Evolutionary conservation across 2,797 vertebrate genomes (phyloP).

Genomic region (Sandelia bainsii): DNA sequence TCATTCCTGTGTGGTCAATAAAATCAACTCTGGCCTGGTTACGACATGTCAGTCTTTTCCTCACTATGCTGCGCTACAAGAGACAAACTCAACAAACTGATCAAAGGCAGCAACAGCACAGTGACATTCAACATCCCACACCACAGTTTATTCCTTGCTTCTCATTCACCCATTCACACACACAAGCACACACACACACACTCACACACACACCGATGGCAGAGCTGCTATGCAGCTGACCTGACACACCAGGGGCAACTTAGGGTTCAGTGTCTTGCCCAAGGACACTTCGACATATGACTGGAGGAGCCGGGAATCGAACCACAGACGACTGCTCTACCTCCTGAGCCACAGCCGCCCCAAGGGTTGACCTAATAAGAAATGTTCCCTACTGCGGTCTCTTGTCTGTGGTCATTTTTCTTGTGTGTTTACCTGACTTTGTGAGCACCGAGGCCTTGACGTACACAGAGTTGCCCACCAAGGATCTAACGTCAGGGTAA

Average conservation of each 20-base stretch:
- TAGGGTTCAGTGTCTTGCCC: too few species aligned
- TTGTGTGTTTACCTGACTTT: constrained; percentile 68
- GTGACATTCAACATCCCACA: neutral
- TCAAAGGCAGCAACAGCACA: neutral
- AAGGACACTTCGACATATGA: too few species aligned
- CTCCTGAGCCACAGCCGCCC: too few species aligned
- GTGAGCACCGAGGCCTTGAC: constrained; percentile 85
- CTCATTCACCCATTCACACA: too few species aligned
- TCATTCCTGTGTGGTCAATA: neutral
- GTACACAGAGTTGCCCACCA: constrained; percentile 80
- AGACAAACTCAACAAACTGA: neutral
- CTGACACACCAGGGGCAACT: too few species aligned
- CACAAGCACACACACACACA: too few species aligned
- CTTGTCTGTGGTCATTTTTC: neutral
- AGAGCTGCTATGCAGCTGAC: too few species aligned
- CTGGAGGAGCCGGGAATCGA: too few species aligned
- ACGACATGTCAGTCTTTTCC: constrained; percentile 8
- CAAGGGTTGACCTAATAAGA: too few species aligned
- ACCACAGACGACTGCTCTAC: too few species aligned
- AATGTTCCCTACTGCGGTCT: too few species aligned
- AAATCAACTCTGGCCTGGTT: constrained; percentile 15
- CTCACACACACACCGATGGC: too few species aligned
- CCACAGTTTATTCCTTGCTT: neutral
- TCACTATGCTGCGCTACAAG: rapidly evolving
- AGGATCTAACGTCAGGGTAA: constrained; percentile 64